A percentile compares a stretch with the other conserved stretches of the same genome.
Conservation (phyloP, 1,140 invertebrate species). For the Pachyrhynchus sulphureomaculatus region DNA sequence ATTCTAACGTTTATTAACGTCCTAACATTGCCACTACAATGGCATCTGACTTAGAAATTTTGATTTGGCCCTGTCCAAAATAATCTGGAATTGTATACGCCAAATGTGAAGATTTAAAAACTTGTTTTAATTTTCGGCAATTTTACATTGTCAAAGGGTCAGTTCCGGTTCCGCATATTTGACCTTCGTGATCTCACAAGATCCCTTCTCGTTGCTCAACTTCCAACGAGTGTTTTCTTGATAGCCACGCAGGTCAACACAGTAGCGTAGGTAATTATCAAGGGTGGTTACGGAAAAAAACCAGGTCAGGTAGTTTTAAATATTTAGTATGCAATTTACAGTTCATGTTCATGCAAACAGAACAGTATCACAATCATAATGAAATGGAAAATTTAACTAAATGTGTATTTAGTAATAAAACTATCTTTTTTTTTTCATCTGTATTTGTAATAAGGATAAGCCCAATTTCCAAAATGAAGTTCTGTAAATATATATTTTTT, state of each 20-base stretch:
- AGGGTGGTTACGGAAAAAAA: too few relatives aligned
- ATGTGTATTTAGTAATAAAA: too few relatives aligned
- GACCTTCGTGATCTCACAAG: neutral
- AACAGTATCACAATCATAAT: too few relatives aligned
- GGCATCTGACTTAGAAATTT: slow-evolving; percentile 2
- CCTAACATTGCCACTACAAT: slow-evolving; percentile 21
- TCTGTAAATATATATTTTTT: too few relatives aligned
- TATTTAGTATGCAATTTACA: too few relatives aligned
- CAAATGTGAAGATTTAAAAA: slow-evolving; percentile 21
- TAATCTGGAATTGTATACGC: slow-evolving; percentile 10
- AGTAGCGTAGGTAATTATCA: slow-evolving; percentile 11
- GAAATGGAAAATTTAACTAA: too few relatives aligned
- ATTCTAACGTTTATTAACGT: slow-evolving; percentile 18
- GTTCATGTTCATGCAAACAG: too few relatives aligned
- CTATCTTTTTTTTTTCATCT: too few relatives aligned
- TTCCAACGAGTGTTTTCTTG: slow-evolving; percentile 10
- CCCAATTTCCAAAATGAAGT: too few relatives aligned
- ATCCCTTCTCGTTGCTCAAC: neutral
- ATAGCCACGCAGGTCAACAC: slow-evolving; percentile 4
- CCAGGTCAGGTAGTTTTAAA: too few relatives aligned
- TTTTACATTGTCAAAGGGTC: slow-evolving; percentile 4
- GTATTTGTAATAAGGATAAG: too few relatives aligned
- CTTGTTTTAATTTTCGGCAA: slow-evolving; percentile 28
- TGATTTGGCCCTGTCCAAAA: slow-evolving; percentile 6
- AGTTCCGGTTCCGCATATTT: slow-evolving; percentile 26